A percentile compares a stretch with the other conserved stretches of the same genome.
Conservation (phyloP, 2,888 invertebrate species). For the Drosophila subquinaria region DNA sequence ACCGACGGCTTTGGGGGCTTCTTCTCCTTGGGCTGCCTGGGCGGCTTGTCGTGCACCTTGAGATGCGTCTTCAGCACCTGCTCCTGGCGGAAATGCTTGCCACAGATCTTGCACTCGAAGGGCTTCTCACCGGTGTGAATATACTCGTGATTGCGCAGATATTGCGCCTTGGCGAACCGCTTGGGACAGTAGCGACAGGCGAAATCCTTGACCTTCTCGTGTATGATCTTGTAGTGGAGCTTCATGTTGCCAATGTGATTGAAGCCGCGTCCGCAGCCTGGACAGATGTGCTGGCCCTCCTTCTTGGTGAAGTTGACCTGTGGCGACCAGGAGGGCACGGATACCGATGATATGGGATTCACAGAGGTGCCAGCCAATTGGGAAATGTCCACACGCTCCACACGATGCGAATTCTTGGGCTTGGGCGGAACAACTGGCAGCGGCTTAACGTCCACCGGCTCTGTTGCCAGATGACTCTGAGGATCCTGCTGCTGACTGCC, state of each 20-base stretch:
- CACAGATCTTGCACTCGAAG: slow-evolving; percentile 81
- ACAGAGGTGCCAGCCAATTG: slow-evolving; percentile 83
- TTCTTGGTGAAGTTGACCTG: slow-evolving; percentile 84
- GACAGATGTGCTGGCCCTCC: slow-evolving; percentile 83
- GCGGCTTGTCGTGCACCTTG: slow-evolving; percentile 80
- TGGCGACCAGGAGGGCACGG: slow-evolving; percentile 82
- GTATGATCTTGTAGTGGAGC: slow-evolving; percentile 83
- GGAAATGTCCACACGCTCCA: slow-evolving; percentile 82
- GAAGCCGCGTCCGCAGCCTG: slow-evolving; percentile 83
- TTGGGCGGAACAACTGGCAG: slow-evolving; percentile 63
- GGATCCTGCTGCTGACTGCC: slow-evolving; percentile 10
- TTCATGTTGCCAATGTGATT: slow-evolving; percentile 83
- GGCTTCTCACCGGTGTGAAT: slow-evolving; percentile 85
- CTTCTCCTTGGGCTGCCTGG: slow-evolving; percentile 59
- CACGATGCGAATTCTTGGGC: slow-evolving; percentile 81
- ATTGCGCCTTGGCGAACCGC: slow-evolving; percentile 84
- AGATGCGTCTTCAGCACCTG: slow-evolving; percentile 83
- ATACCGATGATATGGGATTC: slow-evolving; percentile 82
- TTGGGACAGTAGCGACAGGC: slow-evolving; percentile 83
- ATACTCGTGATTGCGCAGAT: slow-evolving; percentile 84
- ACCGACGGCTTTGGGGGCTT: slow-evolving; percentile 61
- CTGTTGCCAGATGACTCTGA: slow-evolving; percentile 6
- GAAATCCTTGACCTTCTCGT: slow-evolving; percentile 84
- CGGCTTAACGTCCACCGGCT: slow-evolving; percentile 49
- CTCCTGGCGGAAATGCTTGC: slow-evolving; percentile 83